Evolutionary conservation across 2,797 vertebrate genomes (phyloP).

Genomic region (Sitta carolinensis): DNA sequence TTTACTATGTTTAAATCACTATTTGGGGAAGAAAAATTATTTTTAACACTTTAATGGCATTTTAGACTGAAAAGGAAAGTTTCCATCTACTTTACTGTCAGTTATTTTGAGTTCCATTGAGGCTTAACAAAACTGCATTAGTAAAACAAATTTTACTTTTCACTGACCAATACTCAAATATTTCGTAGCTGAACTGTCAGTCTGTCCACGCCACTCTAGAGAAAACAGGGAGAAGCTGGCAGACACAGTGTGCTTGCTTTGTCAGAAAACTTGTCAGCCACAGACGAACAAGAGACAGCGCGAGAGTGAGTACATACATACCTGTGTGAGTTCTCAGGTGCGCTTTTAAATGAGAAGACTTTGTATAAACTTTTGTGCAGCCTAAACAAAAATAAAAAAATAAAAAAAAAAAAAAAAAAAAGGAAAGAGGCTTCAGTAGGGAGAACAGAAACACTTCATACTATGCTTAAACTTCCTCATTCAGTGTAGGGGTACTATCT

Average conservation of each 20-base stretch:
- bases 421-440: conserved; percentile 18
- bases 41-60: not conserved
- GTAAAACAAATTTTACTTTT: not conserved
- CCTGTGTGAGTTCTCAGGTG: conserved; percentile 97
- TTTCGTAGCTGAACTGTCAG: conserved; percentile 38
- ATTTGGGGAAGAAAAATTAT: fast-evolving
- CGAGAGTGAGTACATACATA: conserved; percentile 82
- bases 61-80: not conserved
- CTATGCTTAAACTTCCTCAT: conserved; percentile 12
- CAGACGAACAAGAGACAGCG: conserved; percentile 37
- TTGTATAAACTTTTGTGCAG: conserved; percentile 97
- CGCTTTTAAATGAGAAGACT: conserved; percentile 97
- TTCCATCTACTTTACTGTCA: not conserved
- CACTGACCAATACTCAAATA: not conserved
- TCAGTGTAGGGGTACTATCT: not conserved
- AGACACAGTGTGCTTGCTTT: conserved; percentile 43
- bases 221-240: conserved; percentile 54
- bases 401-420: conserved; percentile 58
- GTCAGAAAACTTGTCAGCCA: conserved; percentile 55
- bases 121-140: not conserved
- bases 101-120: not conserved
- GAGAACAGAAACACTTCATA: not conserved
- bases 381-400: conserved; percentile 78
- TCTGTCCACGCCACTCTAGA: conserved; percentile 17
- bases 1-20: not conserved